Percentiles rank a stretch among this genome's conserved stretches.
Conservation (phyloP, 2,888 invertebrate genomes). For the Scelioninae gen. 1 region DNA sequence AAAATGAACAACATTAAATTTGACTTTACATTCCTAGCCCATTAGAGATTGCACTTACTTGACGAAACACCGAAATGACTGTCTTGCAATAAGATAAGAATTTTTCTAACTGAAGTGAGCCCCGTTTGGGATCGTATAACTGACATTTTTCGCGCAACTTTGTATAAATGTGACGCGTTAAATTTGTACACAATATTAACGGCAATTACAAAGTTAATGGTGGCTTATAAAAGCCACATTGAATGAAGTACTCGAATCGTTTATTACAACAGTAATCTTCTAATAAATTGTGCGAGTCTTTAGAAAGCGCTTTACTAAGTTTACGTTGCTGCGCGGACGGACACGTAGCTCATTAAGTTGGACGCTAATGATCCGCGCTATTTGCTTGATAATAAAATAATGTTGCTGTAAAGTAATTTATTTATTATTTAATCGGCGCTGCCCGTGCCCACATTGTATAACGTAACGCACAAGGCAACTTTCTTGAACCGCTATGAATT, state of each 20-base stretch:
- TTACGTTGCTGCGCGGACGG: constrained; percentile 58
- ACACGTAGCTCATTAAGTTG: constrained; percentile 69
- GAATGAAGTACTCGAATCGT: constrained; percentile 46
- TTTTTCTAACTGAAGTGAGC: too few relatives aligned
- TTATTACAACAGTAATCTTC: constrained; percentile 54
- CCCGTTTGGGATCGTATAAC: too few relatives aligned
- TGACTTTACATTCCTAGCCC: too few relatives aligned
- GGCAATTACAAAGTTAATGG: constrained; percentile 31
- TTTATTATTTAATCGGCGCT: constrained; percentile 75
- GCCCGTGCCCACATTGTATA: constrained; percentile 49
- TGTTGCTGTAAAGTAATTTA: constrained; percentile 75
- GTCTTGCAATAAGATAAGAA: too few relatives aligned
- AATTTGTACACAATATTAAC: constrained; percentile 21
- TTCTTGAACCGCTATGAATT: constrained; percentile 31
- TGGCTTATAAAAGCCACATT: constrained; percentile 47
- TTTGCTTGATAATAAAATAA: constrained; percentile 77
- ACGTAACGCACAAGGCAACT: constrained; percentile 42
- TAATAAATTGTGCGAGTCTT: constrained; percentile 57
- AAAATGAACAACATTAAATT: too few relatives aligned
- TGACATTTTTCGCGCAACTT: constrained; percentile 2
- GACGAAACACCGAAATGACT: too few relatives aligned
- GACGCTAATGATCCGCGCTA: constrained; percentile 74
- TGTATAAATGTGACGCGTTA: constrained; percentile 8
- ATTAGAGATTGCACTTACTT: too few relatives aligned
- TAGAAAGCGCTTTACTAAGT: constrained; percentile 61